These are phyloP conservation scores for Oreotrochilus melanogaster DNA, from an alignment of 2,113 vertebrate species.

Conservation along the genomic window DNA sequence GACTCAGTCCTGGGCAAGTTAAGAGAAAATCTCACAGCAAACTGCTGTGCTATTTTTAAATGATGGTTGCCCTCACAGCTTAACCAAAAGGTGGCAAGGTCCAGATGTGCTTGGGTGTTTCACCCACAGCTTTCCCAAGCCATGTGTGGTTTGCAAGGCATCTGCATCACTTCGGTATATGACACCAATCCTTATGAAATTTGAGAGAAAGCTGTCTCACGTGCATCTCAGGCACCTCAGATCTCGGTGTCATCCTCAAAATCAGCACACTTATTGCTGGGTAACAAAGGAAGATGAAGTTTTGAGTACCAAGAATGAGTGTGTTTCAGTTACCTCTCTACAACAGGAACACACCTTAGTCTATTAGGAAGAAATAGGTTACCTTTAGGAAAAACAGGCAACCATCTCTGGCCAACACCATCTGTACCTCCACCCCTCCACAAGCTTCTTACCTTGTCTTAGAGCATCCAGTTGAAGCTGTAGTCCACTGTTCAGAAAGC, in stretches of 20 bases:
- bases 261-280: background rate
- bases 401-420: background rate
- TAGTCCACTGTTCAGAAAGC: background rate
- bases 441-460: background rate
- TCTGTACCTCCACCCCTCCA: background rate
- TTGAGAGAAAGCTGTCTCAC: background rate
- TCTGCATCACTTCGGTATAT: background rate
- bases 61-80: background rate
- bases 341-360: background rate
- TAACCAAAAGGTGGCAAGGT: background rate
- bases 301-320: background rate
- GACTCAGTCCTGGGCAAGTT: background rate
- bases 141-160: background rate
- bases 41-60: background rate
- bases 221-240: background rate
- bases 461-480: background rate
- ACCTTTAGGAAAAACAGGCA: background rate
- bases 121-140: background rate
- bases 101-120: background rate
- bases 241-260: background rate
- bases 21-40: background rate
- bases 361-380: background rate
- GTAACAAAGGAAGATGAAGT: background rate
- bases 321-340: background rate
- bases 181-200: background rate